Evolutionary conservation across 1,140 invertebrate species (phyloP).

Genomic region (Microvelia longipes): DNA sequence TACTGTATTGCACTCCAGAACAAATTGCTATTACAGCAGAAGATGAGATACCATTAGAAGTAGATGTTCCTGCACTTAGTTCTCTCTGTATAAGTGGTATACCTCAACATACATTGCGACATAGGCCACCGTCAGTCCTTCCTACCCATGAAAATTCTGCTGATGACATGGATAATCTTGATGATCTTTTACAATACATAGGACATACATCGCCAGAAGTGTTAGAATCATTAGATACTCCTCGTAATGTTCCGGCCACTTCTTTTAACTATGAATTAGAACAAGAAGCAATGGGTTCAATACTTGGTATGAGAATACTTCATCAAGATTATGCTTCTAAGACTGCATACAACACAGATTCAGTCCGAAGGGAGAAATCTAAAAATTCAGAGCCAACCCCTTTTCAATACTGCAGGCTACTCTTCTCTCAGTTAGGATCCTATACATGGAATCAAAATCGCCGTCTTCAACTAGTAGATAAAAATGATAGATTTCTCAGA

Average conservation of each 20-base stretch:
- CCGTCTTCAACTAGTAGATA: slow-evolving; percentile 70
- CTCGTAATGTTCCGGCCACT: slow-evolving; percentile 50
- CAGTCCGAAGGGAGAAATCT: neutral
- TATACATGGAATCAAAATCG: slow-evolving; percentile 75
- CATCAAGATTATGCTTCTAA: slow-evolving; percentile 52
- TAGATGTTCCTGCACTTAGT: slow-evolving; percentile 17
- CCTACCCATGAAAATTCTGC: slow-evolving; percentile 68
- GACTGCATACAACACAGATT: slow-evolving; percentile 17
- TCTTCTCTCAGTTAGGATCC: slow-evolving; percentile 80
- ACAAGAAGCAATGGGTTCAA: slow-evolving; percentile 66
- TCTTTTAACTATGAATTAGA: slow-evolving; percentile 51
- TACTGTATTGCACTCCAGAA: slow-evolving; percentile 59
- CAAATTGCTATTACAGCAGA: slow-evolving; percentile 7
- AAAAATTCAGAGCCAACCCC: slow-evolving; percentile 30
- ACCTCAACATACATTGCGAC: slow-evolving; percentile 48
- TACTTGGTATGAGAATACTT: slow-evolving; percentile 60
- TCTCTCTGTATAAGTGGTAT: slow-evolving; percentile 20
- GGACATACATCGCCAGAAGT: slow-evolving; percentile 86
- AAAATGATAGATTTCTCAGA: slow-evolving; percentile 76
- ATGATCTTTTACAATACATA: slow-evolving; percentile 81
- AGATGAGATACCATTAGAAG: neutral
- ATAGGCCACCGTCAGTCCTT: slow-evolving; percentile 52
- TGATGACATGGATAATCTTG: slow-evolving; percentile 78
- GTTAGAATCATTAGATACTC: slow-evolving; percentile 47
- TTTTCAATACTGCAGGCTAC: slow-evolving; percentile 70